These are phyloP conservation scores for Liasis olivaceus DNA, from an alignment of 2,797 vertebrate genomes.

Conservation along the genomic window DNA sequence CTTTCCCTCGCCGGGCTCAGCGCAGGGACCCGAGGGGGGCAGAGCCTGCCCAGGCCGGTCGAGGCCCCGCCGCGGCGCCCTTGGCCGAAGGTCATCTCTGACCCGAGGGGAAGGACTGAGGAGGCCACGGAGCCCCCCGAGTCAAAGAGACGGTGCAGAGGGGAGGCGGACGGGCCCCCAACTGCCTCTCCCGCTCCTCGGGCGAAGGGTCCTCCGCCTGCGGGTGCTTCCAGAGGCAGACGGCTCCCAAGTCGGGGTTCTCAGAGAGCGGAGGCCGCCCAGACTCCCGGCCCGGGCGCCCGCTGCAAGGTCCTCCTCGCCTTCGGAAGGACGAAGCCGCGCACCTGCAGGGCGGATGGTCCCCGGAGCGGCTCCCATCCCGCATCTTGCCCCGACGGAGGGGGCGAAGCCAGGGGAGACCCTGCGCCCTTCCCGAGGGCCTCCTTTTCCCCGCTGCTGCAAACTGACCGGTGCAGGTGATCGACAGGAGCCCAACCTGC, in stretches of 20 bases:
- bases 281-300: not conserved
- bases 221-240: conserved; percentile 36
- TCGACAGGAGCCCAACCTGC: not conserved
- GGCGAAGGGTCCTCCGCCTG: no score
- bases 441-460: not conserved
- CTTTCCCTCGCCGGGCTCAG: not conserved
- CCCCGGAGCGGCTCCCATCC: not conserved
- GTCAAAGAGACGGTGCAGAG: conserved; percentile 95
- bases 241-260: conserved; percentile 25
- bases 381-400: not conserved
- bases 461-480: not conserved
- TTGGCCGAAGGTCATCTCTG: conserved; percentile 94
- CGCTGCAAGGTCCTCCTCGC: not conserved
- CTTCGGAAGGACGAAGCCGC: not conserved
- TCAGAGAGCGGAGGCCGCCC: conserved; percentile 1
- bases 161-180: conserved; percentile 86
- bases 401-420: not conserved
- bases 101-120: conserved; percentile 83
- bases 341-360: not conserved
- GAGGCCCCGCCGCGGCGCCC: conserved; percentile 88
- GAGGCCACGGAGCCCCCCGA: conserved; percentile 89
- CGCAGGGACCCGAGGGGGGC: conserved; percentile 86
- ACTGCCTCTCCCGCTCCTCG: no score
- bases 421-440: not conserved
- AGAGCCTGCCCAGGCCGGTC: conserved; percentile 90